Conservation (phyloP, 2,797 vertebrate species). For the Anabacerthia variegaticeps region DNA sequence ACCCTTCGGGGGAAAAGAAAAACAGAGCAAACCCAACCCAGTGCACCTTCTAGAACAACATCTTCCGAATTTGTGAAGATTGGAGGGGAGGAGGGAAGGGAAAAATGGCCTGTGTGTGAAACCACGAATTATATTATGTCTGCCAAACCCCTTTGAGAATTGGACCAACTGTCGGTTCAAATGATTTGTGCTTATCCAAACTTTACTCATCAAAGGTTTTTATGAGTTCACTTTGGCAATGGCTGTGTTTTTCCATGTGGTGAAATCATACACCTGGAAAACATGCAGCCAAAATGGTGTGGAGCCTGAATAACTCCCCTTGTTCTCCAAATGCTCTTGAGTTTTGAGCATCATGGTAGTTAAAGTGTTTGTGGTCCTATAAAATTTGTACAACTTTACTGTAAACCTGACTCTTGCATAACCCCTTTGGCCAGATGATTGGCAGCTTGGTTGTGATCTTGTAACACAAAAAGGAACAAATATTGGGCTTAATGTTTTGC, state of each 20-base stretch:
- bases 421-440: constrained; percentile 28
- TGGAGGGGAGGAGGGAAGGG: not conserved
- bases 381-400: constrained; percentile 60
- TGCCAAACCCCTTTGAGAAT: constrained; percentile 55
- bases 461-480: constrained; percentile 11
- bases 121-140: constrained; percentile 60
- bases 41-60: constrained; percentile 63
- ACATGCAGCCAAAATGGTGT: constrained; percentile 47
- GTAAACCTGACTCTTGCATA: constrained; percentile 54
- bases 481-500: not conserved
- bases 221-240: constrained; percentile 67
- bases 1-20: constrained; percentile 26
- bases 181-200: constrained; percentile 70
- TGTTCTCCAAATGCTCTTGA: constrained; percentile 70
- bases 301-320: constrained; percentile 68
- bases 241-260: constrained; percentile 64
- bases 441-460: constrained; percentile 27
- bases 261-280: constrained; percentile 76
- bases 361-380: constrained; percentile 50
- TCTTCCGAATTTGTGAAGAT: constrained; percentile 53
- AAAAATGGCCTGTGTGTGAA: constrained; percentile 67
- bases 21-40: constrained; percentile 35
- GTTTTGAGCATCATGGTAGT: constrained; percentile 41
- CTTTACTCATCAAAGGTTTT: constrained; percentile 73
- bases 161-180: constrained; percentile 48